A percentile compares a stretch with the other conserved stretches of the same genome.
Conservation (phyloP, 2,888 invertebrate species). For the Rhodophaea formosa region DNA sequence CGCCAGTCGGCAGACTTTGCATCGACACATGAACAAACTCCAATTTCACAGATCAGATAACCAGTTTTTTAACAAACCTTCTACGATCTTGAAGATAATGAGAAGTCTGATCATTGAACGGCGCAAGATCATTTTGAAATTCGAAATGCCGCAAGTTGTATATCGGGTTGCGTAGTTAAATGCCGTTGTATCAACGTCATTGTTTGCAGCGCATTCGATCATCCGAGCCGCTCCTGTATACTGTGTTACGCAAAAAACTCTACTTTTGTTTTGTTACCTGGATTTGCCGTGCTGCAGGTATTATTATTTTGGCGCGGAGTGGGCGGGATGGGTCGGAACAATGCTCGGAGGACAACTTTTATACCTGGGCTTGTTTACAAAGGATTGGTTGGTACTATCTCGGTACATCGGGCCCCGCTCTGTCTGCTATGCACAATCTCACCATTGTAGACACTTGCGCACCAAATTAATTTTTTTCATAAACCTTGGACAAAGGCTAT, state of each 20-base stretch:
- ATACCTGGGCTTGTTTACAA: constrained; percentile 75
- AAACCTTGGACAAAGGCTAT: constrained; percentile 49
- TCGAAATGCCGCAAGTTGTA: constrained; percentile 28
- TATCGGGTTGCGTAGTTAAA: constrained; percentile 55
- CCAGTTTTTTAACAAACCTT: constrained; percentile 39
- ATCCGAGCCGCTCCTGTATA: constrained; percentile 57
- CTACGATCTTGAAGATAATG: constrained; percentile 24
- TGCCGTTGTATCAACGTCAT: constrained; percentile 48
- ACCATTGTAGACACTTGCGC: constrained; percentile 49
- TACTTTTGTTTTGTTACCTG: constrained; percentile 69
- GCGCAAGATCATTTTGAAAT: constrained; percentile 28
- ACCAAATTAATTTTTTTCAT: constrained; percentile 53
- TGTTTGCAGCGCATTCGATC: constrained; percentile 61
- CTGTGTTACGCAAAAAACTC: constrained; percentile 69
- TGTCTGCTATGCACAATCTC: constrained; percentile 57
- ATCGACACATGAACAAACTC: constrained; percentile 39
- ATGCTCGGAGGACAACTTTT: constrained; percentile 59
- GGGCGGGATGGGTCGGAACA: constrained; percentile 63
- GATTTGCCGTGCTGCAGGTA: constrained; percentile 43
- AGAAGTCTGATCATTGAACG: constrained; percentile 31
- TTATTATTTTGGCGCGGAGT: constrained; percentile 68
- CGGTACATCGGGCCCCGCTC: constrained; percentile 53
- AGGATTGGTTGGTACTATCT: constrained; percentile 41
- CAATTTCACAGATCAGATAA: constrained; percentile 33
- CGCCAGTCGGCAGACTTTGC: constrained; percentile 41